Percentiles rank a stretch among this genome's conserved stretches.
These are phyloP conservation scores for Araneus ventricosus DNA, from an alignment of 1,140 invertebrate genomes.

Conservation along the genomic window DNA sequence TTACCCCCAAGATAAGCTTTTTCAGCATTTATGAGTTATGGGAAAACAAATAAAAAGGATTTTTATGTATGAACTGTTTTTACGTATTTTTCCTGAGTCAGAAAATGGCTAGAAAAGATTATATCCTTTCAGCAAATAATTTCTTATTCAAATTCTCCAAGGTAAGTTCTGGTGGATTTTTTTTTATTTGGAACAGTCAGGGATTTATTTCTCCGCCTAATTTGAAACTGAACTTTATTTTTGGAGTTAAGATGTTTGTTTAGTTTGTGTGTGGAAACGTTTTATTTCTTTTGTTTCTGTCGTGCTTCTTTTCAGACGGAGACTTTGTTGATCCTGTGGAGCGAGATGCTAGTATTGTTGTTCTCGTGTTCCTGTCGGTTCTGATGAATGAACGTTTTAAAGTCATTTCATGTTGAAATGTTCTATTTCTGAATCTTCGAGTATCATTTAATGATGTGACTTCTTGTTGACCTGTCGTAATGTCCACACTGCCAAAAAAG, in stretches of 20 bases:
- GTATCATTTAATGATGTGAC: background rate
- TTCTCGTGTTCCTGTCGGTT: background rate
- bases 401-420: background rate
- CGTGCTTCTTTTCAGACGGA: slow-evolving; percentile 2
- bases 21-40: background rate
- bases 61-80: background rate
- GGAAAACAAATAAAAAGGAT: background rate
- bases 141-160: slow-evolving; percentile 22
- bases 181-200: background rate
- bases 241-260: slow-evolving; percentile 35
- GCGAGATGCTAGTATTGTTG: background rate
- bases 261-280: background rate
- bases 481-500: too few relatives aligned
- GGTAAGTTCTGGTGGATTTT: slow-evolving; percentile 48
- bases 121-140: background rate
- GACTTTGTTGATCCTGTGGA: slow-evolving; percentile 36
- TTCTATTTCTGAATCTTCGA: background rate
- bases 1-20: background rate
- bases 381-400: background rate
- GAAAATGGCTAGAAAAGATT: background rate
- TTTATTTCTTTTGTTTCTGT: slow-evolving; percentile 15
- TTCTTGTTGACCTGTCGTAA: too few relatives aligned
- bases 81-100: background rate
- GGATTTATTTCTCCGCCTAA: background rate
- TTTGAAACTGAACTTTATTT: slow-evolving; percentile 50